Percentiles rank a stretch among this genome's conserved stretches.
Conservation (phyloP, 2,888 invertebrate species). For the Muschampia plurimacula region DNA sequence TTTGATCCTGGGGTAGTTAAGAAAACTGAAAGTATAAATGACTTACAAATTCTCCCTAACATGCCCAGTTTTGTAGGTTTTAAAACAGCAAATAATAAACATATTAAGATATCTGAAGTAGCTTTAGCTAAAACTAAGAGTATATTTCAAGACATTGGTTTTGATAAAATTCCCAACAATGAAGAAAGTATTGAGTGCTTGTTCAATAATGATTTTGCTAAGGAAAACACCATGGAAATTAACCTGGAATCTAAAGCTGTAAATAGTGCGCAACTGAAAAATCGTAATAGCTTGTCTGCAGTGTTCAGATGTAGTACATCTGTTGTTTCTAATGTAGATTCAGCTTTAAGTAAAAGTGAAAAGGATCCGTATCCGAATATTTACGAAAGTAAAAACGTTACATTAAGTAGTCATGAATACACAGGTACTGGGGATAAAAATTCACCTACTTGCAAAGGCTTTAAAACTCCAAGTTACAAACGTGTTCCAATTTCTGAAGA, state of each 20-base stretch:
- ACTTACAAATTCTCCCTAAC: background rate
- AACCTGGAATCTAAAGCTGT: background rate
- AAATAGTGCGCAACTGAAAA: too few relatives aligned
- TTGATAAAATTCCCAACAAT: background rate
- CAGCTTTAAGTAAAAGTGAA: constrained; percentile 16
- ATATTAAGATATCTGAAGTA: constrained; percentile 53
- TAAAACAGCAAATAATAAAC: constrained; percentile 58
- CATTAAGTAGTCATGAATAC: background rate
- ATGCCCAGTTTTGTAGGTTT: constrained; percentile 38
- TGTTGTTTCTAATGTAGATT: too few relatives aligned
- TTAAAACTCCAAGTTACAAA: constrained; percentile 66
- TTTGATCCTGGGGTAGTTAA: constrained; percentile 10
- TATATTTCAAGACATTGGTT: constrained; percentile 55
- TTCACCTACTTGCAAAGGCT: constrained; percentile 37
- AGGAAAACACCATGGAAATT: background rate
- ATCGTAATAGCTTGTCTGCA: too few relatives aligned
- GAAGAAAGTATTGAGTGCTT: background rate
- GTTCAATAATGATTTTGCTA: background rate
- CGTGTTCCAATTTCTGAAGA: constrained; percentile 53
- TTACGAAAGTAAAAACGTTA: background rate
- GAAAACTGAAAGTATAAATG: constrained; percentile 7
- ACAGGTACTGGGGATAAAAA: background rate
- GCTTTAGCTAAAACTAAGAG: constrained; percentile 51
- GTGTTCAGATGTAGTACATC: too few relatives aligned
- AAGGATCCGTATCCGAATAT: constrained; percentile 1